phyloP scores from a whole-genome alignment of 2,797 vertebrate species.

The Pyrrhura leucotis region DNA sequence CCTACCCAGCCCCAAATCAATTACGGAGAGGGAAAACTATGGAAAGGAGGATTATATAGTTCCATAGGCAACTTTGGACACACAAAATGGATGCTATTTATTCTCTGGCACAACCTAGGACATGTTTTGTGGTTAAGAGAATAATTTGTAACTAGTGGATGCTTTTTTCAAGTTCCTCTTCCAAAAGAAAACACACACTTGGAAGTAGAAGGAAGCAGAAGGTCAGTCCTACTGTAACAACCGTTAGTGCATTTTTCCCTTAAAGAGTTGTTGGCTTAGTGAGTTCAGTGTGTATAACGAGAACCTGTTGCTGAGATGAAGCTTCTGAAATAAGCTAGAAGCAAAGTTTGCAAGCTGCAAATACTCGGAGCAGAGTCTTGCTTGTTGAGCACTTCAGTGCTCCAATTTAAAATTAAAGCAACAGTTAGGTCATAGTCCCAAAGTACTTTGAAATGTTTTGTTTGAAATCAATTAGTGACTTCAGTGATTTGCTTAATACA shows the following conservation, averaged over 20 bases:
- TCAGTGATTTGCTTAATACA: not conserved
- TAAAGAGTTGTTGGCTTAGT: not conserved
- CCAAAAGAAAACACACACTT: not conserved
- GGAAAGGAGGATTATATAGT: not conserved
- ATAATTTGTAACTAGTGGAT: not conserved
- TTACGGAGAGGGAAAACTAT: not conserved
- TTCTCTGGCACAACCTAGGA: not conserved
- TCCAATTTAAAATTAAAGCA: not conserved
- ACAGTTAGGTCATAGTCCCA: not conserved
- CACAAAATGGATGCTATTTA: not conserved
- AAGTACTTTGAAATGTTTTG: not conserved
- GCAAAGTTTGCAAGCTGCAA: not conserved
- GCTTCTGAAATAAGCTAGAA: not conserved
- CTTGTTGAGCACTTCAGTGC: not conserved
- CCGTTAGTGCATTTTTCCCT: not conserved
- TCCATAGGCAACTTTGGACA: not conserved
- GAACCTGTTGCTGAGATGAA: not conserved
- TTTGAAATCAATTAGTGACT: not conserved
- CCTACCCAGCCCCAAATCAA: constrained; percentile 43
- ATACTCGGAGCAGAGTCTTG: not conserved
- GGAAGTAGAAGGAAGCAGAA: not conserved
- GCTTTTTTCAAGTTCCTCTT: not conserved
- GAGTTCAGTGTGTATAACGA: not conserved
- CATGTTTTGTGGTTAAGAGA: not conserved
- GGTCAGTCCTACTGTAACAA: not conserved